Percentiles rank a stretch among this genome's conserved stretches.
Conservation (phyloP, 2,113 vertebrate species). For the Amblyornis subalaris region DNA sequence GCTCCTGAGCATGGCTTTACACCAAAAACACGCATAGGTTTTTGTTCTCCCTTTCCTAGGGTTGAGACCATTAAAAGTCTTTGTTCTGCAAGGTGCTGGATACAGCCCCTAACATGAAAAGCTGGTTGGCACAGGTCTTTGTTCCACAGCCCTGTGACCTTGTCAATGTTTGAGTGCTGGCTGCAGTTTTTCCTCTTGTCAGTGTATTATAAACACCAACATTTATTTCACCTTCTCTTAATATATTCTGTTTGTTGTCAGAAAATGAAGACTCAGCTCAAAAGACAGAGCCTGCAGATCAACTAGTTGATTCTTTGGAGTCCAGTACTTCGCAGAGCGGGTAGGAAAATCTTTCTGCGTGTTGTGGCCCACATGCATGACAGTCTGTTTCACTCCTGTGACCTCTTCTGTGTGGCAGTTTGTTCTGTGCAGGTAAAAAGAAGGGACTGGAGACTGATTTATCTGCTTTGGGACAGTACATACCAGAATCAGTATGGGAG, state of each 20-base stretch:
- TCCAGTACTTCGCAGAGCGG: constrained; percentile 23
- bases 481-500: fast-evolving
- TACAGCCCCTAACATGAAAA: not conserved
- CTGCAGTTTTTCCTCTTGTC: not conserved
- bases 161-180: not conserved
- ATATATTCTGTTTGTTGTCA: constrained; percentile 31
- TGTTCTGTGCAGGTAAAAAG: not conserved
- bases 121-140: not conserved
- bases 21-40: not conserved
- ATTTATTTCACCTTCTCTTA: not conserved
- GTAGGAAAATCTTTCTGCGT: constrained; percentile 47
- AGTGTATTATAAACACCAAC: not conserved
- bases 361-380: not conserved
- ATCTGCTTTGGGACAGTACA: not conserved
- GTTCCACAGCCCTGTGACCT: not conserved
- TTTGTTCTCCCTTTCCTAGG: not conserved
- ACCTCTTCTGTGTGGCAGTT: fast-evolving
- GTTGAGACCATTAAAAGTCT: not conserved
- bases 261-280: constrained; percentile 65
- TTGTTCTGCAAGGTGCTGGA: not conserved
- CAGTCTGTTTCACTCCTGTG: not conserved
- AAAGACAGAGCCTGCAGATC: constrained; percentile 3
- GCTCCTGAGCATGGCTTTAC: not conserved
- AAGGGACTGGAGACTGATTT: not conserved
- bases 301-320: not conserved